Evolutionary conservation across 2,797 vertebrate genomes (phyloP).

Genomic region (Paedocypris micromegethes): DNA sequence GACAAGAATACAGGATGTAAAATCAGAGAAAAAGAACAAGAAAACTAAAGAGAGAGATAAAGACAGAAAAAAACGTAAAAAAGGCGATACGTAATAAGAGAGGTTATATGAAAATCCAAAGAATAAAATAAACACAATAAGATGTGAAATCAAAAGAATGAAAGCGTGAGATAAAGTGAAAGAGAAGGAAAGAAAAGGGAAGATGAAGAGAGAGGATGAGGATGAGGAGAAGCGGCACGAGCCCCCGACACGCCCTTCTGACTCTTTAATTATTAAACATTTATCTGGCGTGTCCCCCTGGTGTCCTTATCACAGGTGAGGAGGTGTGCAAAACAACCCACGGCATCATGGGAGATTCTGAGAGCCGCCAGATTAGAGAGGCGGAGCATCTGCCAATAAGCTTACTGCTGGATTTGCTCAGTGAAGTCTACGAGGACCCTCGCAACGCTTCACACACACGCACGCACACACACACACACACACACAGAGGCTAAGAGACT

Average conservation of each 20-base stretch:
- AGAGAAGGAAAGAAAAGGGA: background rate
- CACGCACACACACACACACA: background rate
- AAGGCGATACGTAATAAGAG: too few relatives aligned
- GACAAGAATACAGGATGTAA: too few relatives aligned
- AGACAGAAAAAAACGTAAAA: too few relatives aligned
- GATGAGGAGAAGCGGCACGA: conserved; percentile 19
- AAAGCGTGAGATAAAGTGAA: background rate
- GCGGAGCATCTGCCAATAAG: conserved; percentile 40
- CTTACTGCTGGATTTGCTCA: conserved; percentile 46
- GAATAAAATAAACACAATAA: too few relatives aligned
- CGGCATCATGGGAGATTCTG: conserved; percentile 49
- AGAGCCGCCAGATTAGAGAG: conserved; percentile 45
- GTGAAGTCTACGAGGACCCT: conserved; percentile 35
- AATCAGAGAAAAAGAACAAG: too few relatives aligned
- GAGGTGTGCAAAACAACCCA: conserved; percentile 42
- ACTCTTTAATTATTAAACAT: conserved; percentile 49
- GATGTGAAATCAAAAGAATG: too few relatives aligned
- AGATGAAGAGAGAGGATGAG: conserved; percentile 3
- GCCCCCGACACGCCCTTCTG: conserved; percentile 44
- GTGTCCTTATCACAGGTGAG: conserved; percentile 46
- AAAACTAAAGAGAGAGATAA: too few relatives aligned
- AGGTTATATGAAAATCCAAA: too few relatives aligned
- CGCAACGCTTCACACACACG: conserved; percentile 14
- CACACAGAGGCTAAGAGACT: background rate
- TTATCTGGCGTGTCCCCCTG: conserved; percentile 46